Evolutionary conservation across 2,888 invertebrate species (phyloP), one percentile per base, ranked within the genome.

Genomic region (Acanthoscelides obtectus): DNA sequence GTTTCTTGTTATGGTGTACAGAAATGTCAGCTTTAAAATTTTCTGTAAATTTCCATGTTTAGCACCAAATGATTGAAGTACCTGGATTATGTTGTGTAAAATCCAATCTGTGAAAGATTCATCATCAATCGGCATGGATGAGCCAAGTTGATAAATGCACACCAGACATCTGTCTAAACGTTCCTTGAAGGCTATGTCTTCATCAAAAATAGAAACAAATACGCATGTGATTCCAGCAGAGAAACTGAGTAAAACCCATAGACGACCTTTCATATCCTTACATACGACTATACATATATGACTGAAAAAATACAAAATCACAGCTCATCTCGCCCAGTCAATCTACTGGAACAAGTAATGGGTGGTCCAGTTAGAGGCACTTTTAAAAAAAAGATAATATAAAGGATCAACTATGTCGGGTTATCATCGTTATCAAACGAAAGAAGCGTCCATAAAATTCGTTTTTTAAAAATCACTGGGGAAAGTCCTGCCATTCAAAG

Each of bases 181-280:
- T 66, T 66, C 66, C 22, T 66, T 12, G 66, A 66, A 66, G 66
- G 66, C 66, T 66, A 66, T 66, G 66, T 66, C 22, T 6, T 66
- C 20, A 22, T 66, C 20, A 66, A 5, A 17, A 22, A 66, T 5
- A 66, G 19, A 21, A 17, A 22, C 8, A 66, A 8, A 66, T 21
- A 75, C 73, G n/a, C 70, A 72, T 72, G 72, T 70, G 67, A 73
- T 70, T 75, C 72, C 76, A 76, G 76, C 74, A 75, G 75, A 76
- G 76, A 77, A 78, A 77, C 76, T 75, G 74, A 70, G 77, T 74
- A 71, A 74, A 75, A 72, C 72, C 71, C 67, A 45, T 75, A 73
- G 66, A 63, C 8, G 74, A 75, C 74, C 73, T 72, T 75, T 74
- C 76, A 73, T 74, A 73, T 73, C 72, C 76, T 77, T 78, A 78